Percentiles rank a stretch among this genome's conserved stretches.
These are phyloP conservation scores for Tridacna gigas DNA, from an alignment of 2,888 invertebrate species.

Conservation along the genomic window DNA sequence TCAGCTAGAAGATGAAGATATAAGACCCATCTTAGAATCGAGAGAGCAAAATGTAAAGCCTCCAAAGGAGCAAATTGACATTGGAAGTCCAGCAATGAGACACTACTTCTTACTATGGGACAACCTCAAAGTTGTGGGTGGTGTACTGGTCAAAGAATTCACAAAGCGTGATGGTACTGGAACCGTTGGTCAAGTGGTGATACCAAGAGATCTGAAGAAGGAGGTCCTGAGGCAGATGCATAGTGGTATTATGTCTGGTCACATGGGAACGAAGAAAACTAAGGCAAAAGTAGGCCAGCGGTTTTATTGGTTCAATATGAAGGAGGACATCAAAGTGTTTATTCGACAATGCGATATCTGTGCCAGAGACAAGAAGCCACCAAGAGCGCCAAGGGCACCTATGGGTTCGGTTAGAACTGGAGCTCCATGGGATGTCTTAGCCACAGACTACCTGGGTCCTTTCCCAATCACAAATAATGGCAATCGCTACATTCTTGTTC, in stretches of 20 bases:
- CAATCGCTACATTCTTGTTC: constrained; percentile 6
- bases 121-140: too few species aligned
- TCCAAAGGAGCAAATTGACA: too few species aligned
- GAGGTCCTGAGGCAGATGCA: constrained; percentile 6
- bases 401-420: constrained; percentile 32
- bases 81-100: too few species aligned
- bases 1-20: too few species aligned
- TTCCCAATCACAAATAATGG: not conserved
- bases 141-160: too few species aligned
- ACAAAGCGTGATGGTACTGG: too few species aligned
- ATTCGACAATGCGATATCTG: constrained; percentile 21
- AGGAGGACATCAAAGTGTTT: not conserved
- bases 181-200: too few species aligned
- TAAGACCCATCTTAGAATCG: too few species aligned
- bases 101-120: too few species aligned
- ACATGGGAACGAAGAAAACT: constrained; percentile 22
- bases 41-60: too few species aligned
- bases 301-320: constrained; percentile 26
- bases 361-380: constrained; percentile 18
- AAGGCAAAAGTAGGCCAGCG: not conserved
- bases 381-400: constrained; percentile 32
- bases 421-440: constrained; percentile 33
- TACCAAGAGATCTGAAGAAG: too few species aligned
- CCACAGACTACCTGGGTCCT: constrained; percentile 15
- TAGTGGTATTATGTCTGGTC: constrained; percentile 9